phyloP scores from a whole-genome alignment of 1,140 invertebrate genomes.

The Gonatopus flavifemur region DNA sequence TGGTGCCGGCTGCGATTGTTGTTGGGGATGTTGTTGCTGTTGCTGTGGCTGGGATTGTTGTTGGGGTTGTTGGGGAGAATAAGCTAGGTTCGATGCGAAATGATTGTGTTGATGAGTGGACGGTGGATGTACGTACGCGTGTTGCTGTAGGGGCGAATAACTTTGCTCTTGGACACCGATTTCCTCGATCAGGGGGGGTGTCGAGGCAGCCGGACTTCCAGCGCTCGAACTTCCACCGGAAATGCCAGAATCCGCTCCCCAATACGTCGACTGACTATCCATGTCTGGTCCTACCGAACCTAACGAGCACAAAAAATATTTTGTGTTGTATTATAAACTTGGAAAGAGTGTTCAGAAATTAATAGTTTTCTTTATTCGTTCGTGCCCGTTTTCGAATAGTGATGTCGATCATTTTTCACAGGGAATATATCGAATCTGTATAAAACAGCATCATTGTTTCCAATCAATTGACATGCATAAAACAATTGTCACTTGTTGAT shows the following conservation, averaged over 20 bases:
- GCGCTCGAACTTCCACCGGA: constrained; percentile 51
- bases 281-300: constrained; percentile 29
- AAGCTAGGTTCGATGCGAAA: constrained; percentile 23
- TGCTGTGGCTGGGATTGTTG: constrained; percentile 5
- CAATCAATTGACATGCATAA: too few relatives aligned
- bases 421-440: too few relatives aligned
- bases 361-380: too few relatives aligned
- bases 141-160: constrained; percentile 35
- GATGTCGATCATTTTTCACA: too few relatives aligned
- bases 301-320: too few relatives aligned
- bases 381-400: too few relatives aligned
- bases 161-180: constrained; percentile 44
- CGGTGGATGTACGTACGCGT: constrained; percentile 15
- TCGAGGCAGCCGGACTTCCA: constrained; percentile 48
- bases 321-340: too few relatives aligned
- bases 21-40: not conserved
- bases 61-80: constrained; percentile 22
- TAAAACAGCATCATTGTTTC: too few relatives aligned
- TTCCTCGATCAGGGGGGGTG: constrained; percentile 52
- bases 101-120: constrained; percentile 19
- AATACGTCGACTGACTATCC: constrained; percentile 51
- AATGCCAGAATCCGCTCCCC: constrained; percentile 50
- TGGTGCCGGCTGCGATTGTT: constrained; percentile 2
- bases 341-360: too few relatives aligned
- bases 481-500: too few relatives aligned